A percentile compares a stretch with the other conserved stretches of the same genome.
These are phyloP conservation scores for Microplitis demolitor DNA, from an alignment of 1,140 invertebrate species.

Conservation along the genomic window DNA sequence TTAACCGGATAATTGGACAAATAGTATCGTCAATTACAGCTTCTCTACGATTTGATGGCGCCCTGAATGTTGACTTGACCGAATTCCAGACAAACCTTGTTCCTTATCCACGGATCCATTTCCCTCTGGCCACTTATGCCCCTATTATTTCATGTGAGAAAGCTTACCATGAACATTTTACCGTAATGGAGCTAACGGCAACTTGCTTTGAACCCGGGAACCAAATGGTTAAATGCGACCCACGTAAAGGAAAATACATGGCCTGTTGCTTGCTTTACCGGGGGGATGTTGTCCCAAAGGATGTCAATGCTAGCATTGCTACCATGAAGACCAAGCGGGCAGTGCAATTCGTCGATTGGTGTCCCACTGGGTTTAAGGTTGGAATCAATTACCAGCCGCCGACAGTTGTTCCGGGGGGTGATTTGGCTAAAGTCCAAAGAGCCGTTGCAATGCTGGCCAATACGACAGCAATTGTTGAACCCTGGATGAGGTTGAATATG, in stretches of 20 bases:
- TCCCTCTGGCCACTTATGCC: slow-evolving; percentile 65
- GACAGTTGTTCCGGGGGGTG: slow-evolving; percentile 72
- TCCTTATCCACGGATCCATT: slow-evolving; percentile 67
- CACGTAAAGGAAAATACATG: slow-evolving; percentile 59
- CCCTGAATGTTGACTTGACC: slow-evolving; percentile 68
- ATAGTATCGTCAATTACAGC: slow-evolving; percentile 64
- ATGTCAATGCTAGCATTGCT: slow-evolving; percentile 58
- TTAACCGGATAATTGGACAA: slow-evolving; percentile 66
- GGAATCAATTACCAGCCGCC: slow-evolving; percentile 74
- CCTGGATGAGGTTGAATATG: slow-evolving; percentile 15
- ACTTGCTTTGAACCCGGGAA: slow-evolving; percentile 65
- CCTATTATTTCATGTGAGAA: slow-evolving; percentile 63
- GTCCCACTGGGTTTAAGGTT: slow-evolving; percentile 62
- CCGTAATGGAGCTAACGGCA: slow-evolving; percentile 65
- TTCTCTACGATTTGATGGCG: slow-evolving; percentile 67
- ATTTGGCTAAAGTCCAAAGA: slow-evolving; percentile 64
- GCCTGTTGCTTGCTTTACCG: slow-evolving; percentile 64
- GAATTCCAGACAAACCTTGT: slow-evolving; percentile 74
- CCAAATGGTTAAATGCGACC: slow-evolving; percentile 67
- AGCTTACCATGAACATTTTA: slow-evolving; percentile 62
- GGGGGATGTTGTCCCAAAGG: slow-evolving; percentile 60
- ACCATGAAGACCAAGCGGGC: slow-evolving; percentile 63
- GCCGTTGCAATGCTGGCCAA: slow-evolving; percentile 24
- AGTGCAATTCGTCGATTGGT: slow-evolving; percentile 66
- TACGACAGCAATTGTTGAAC: slow-evolving; percentile 18